A percentile compares a stretch with the other conserved stretches of the same genome.
These are phyloP conservation scores for Artibeus jamaicensis DNA, from an alignment of 2,797 vertebrate species.

Conservation along the genomic window DNA sequence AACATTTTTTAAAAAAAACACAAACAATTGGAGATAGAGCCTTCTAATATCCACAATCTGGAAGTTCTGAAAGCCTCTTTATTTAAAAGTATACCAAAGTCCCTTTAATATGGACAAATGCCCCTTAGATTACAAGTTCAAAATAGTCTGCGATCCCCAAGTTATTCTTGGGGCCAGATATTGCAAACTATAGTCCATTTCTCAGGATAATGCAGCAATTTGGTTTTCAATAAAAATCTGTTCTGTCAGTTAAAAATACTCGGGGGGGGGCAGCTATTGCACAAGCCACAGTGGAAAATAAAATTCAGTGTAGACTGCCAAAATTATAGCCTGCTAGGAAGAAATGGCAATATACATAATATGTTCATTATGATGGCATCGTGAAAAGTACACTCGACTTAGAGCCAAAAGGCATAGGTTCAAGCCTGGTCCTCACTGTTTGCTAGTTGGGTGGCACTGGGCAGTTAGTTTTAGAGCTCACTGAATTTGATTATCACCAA, in stretches of 20 bases:
- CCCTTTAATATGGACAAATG: not conserved
- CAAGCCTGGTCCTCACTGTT: not conserved
- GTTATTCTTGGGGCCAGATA: not conserved
- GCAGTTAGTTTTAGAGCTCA: not conserved
- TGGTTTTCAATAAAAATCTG: slow-evolving; percentile 54
- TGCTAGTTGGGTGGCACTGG: not conserved
- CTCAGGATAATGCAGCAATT: slow-evolving; percentile 31
- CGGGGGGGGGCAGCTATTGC: slow-evolving; percentile 10
- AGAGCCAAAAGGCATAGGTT: slow-evolving; percentile 45
- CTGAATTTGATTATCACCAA: not conserved
- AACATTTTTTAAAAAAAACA: not conserved
- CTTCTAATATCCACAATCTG: not conserved
- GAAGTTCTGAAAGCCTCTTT: slow-evolving; percentile 20
- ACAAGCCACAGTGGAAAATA: slow-evolving; percentile 52
- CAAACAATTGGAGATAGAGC: not conserved
- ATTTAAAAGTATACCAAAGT: slow-evolving; percentile 14
- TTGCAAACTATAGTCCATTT: slow-evolving; percentile 31
- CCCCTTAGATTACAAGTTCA: not conserved
- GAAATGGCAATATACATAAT: slow-evolving; percentile 26
- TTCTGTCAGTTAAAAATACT: slow-evolving; percentile 50
- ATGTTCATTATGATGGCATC: slow-evolving; percentile 32
- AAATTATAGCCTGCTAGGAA: slow-evolving; percentile 52
- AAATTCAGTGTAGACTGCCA: slow-evolving; percentile 41
- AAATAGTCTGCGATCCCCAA: not conserved
- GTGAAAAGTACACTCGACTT: not conserved